These are phyloP conservation scores for Phacellophora camtschatica DNA, from an alignment of 30 jellyfish, hydroid and myxozoan genomes.

Conservation along the genomic window DNA sequence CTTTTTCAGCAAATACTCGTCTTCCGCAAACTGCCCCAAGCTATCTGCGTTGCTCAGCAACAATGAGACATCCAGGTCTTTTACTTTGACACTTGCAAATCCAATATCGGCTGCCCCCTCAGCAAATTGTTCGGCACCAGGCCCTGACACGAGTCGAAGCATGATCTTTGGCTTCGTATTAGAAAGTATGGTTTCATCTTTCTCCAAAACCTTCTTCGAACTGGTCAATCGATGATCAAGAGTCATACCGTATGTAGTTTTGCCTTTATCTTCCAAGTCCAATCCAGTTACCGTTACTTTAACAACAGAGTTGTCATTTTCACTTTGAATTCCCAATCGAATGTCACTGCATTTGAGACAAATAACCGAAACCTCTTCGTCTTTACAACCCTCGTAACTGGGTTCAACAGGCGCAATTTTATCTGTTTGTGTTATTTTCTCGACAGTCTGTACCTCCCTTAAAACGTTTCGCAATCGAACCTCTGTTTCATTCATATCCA, in stretches of 20 bases:
- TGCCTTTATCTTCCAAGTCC: constrained; percentile 66
- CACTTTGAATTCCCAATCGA: constrained; percentile 65
- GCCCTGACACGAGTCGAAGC: constrained; percentile 80
- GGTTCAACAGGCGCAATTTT: neutral
- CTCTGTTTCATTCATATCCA: constrained; percentile 30
- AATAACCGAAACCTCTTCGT: constrained; percentile 74
- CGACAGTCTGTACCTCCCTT: neutral
- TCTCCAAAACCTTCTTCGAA: constrained; percentile 7
- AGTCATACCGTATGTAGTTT: constrained; percentile 65
- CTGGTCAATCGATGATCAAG: constrained; percentile 71
- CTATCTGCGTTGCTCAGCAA: constrained; percentile 77
- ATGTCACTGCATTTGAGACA: constrained; percentile 56
- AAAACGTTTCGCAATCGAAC: neutral
- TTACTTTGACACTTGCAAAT: constrained; percentile 70
- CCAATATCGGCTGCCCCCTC: constrained; percentile 77
- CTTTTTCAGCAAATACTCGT: constrained; percentile 61
- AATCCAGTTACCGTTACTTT: constrained; percentile 62
- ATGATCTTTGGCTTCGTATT: constrained; percentile 37
- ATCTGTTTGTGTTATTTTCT: constrained; percentile 33
- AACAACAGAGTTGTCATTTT: constrained; percentile 38
- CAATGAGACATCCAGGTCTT: constrained; percentile 63
- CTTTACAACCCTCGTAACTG: constrained; percentile 17
- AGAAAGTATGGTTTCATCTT: neutral
- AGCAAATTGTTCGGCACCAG: constrained; percentile 64
- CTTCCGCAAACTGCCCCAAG: constrained; percentile 95